These are phyloP conservation scores for Dasypolia templi DNA, from an alignment of 2,888 invertebrate genomes.

Conservation along the genomic window DNA sequence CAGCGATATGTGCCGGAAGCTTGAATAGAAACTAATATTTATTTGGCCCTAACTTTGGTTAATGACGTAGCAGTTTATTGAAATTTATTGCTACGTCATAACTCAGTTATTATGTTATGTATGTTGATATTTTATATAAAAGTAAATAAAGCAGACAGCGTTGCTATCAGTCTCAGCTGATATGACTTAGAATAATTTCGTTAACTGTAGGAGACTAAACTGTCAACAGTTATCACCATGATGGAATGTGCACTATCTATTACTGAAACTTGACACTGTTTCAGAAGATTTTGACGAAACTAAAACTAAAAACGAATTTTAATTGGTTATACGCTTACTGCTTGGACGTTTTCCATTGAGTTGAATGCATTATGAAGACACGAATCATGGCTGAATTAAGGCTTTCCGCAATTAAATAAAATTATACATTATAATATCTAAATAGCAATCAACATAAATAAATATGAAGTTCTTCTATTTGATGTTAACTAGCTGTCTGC, in stretches of 20 bases:
- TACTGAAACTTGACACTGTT: not conserved
- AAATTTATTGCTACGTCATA: conserved; percentile 1
- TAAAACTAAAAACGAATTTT: too few relatives aligned
- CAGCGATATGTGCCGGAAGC: not conserved
- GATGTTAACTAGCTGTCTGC: not conserved
- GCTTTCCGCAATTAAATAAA: not conserved
- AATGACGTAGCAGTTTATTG: too few relatives aligned
- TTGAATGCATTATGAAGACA: not conserved
- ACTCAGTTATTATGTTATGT: not conserved
- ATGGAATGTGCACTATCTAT: conserved; percentile 17
- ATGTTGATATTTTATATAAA: not conserved
- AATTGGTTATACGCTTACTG: not conserved
- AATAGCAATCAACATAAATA: not conserved
- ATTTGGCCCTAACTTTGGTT: too few relatives aligned
- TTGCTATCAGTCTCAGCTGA: conserved; percentile 10
- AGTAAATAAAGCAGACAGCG: conserved; percentile 14
- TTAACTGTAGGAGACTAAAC: not conserved
- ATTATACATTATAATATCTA: too few relatives aligned
- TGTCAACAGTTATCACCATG: conserved; percentile 15
- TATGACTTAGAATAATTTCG: not conserved
- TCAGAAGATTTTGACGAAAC: too few relatives aligned
- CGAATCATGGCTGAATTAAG: not conserved
- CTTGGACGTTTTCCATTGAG: not conserved
- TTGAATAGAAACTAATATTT: not conserved
- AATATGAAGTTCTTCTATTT: not conserved